These are phyloP conservation scores for Gymnothorax reevesii DNA, from an alignment of 2,797 vertebrate genomes.

Conservation along the genomic window DNA sequence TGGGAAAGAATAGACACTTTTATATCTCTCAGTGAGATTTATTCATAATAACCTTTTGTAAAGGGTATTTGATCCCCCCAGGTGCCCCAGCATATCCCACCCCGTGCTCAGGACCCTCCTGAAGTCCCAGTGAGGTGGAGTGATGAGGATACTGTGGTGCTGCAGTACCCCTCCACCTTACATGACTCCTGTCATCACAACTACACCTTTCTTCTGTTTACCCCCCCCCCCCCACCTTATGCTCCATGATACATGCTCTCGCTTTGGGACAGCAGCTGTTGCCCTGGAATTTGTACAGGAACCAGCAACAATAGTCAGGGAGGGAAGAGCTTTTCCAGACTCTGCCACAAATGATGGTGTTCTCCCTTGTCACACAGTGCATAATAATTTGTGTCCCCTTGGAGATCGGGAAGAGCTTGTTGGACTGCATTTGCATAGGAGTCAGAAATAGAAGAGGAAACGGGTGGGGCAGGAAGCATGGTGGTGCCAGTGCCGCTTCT, in stretches of 20 bases:
- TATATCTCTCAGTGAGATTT: too few relatives aligned
- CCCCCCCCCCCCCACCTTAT: not conserved
- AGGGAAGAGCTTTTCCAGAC: not conserved
- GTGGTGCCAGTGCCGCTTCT: not conserved
- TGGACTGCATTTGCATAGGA: not conserved
- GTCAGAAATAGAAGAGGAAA: not conserved
- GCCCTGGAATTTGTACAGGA: not conserved
- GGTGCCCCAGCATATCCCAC: too few relatives aligned
- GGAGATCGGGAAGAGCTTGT: not conserved
- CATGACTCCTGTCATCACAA: not conserved
- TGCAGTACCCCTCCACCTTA: not conserved
- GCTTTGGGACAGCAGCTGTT: not conserved
- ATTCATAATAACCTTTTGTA: too few relatives aligned
- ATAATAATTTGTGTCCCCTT: not conserved
- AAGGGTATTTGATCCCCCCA: too few relatives aligned
- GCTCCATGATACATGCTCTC: not conserved
- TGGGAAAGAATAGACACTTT: too few relatives aligned
- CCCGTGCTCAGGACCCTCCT: not conserved
- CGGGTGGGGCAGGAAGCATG: not conserved
- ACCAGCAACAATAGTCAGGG: too few relatives aligned
- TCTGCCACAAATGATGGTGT: not conserved
- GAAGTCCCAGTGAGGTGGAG: not conserved
- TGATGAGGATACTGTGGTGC: not conserved
- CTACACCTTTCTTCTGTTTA: not conserved
- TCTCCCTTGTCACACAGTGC: not conserved